Evolutionary conservation across 2,888 invertebrate species (phyloP).

Genomic region (Megastigmus dorsalis): DNA sequence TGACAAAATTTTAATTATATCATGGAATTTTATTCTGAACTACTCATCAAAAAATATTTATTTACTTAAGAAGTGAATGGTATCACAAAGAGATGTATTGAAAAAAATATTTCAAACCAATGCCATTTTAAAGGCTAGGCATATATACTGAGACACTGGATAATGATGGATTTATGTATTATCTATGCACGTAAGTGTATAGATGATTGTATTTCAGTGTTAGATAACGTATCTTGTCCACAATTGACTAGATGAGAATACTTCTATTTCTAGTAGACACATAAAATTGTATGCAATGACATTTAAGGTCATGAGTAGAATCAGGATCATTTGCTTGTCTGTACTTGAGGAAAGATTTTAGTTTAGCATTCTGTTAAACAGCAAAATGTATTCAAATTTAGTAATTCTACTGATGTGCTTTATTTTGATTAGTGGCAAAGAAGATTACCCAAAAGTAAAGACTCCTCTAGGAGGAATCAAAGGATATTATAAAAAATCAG

Average conservation of each 20-base stretch:
- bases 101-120: neutral
- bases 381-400: slow-evolving; percentile 25
- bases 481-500: slow-evolving; percentile 63
- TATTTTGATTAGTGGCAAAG: slow-evolving; percentile 19
- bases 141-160: no score
- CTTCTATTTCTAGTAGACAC: neutral
- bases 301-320: slow-evolving; percentile 17
- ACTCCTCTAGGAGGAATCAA: slow-evolving; percentile 62
- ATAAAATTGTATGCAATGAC: neutral
- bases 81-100: no score
- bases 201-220: neutral
- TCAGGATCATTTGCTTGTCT: slow-evolving; percentile 5
- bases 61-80: no score
- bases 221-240: slow-evolving; percentile 28
- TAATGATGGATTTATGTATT: no score
- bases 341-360: neutral
- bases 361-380: neutral
- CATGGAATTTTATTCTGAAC: no score
- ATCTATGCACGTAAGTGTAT: no score
- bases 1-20: neutral
- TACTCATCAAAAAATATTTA: no score
- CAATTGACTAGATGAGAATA: slow-evolving; percentile 10
- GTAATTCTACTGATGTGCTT: slow-evolving; percentile 19
- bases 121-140: no score
- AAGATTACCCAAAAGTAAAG: slow-evolving; percentile 58